These are phyloP conservation scores for Sarcophaga rosellei DNA, from an alignment of 2,888 invertebrate genomes.

Conservation along the genomic window DNA sequence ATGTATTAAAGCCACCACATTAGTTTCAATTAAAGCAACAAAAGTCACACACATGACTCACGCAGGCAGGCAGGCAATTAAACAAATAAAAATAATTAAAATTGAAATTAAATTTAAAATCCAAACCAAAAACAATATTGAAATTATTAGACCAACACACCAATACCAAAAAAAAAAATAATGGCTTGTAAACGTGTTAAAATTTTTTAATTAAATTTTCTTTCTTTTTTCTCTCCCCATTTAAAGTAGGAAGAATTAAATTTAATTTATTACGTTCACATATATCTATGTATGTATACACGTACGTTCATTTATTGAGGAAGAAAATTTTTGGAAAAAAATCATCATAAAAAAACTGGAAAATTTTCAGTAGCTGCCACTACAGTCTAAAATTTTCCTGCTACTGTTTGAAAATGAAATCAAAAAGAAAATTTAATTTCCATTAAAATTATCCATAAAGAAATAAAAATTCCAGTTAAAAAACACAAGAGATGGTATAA, in stretches of 20 bases:
- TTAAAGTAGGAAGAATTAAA: background rate
- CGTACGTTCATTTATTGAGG: background rate
- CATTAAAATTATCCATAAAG: background rate
- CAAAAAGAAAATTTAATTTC: background rate
- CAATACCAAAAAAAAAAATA: background rate
- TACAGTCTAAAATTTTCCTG: background rate
- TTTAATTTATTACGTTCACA: background rate
- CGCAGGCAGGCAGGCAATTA: too few species aligned
- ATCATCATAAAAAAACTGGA: background rate
- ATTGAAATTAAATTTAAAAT: too few species aligned
- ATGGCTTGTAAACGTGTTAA: background rate
- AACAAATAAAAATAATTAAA: too few species aligned
- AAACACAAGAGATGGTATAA: background rate
- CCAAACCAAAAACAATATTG: background rate
- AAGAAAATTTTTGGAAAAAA: background rate
- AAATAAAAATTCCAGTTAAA: background rate
- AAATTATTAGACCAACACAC: background rate
- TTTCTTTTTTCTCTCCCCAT: background rate
- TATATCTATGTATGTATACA: too few species aligned
- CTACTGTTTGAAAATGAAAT: background rate
- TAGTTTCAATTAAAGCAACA: slow-evolving; percentile 35
- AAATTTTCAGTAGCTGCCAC: background rate
- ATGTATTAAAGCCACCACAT: background rate
- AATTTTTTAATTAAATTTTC: background rate
- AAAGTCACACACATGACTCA: background rate